These are phyloP conservation scores for Chiridota heheva DNA, from an alignment of 35 echinoderm and acorn worm species.

Conservation along the genomic window DNA sequence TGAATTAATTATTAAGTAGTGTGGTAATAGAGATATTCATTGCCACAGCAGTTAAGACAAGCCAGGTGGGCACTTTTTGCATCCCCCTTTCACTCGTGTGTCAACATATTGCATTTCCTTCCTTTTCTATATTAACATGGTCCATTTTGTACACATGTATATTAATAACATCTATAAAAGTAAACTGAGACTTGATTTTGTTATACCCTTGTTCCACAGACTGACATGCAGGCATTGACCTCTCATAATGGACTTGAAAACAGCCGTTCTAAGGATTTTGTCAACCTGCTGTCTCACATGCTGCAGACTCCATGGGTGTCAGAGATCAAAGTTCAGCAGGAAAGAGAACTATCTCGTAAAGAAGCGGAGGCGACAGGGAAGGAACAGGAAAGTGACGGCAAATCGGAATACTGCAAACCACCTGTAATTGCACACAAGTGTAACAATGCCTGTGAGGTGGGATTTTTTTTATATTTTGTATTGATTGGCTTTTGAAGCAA, in stretches of 20 bases:
- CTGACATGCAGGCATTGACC: conserved; percentile 73
- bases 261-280: conserved; percentile 91
- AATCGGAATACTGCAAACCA: background rate
- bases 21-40: too few species aligned
- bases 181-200: too few species aligned
- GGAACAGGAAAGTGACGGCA: conserved; percentile 2
- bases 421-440: too few species aligned
- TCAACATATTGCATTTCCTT: background rate
- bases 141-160: too few species aligned
- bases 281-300: conserved; percentile 76
- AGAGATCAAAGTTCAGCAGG: conserved; percentile 14
- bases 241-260: conserved; percentile 79
- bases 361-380: conserved; percentile 28
- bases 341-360: background rate
- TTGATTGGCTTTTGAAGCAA: too few species aligned
- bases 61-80: too few species aligned
- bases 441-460: conserved; percentile 32
- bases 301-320: conserved; percentile 77
- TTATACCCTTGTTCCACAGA: conserved; percentile 46
- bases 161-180: too few species aligned
- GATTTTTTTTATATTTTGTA: too few species aligned
- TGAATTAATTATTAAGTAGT: too few species aligned
- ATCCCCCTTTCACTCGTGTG: too few species aligned
- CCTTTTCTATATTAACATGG: too few species aligned
- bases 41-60: too few species aligned